Conservation (phyloP, 1,140 invertebrate species). For the Hestina assimilis region DNA sequence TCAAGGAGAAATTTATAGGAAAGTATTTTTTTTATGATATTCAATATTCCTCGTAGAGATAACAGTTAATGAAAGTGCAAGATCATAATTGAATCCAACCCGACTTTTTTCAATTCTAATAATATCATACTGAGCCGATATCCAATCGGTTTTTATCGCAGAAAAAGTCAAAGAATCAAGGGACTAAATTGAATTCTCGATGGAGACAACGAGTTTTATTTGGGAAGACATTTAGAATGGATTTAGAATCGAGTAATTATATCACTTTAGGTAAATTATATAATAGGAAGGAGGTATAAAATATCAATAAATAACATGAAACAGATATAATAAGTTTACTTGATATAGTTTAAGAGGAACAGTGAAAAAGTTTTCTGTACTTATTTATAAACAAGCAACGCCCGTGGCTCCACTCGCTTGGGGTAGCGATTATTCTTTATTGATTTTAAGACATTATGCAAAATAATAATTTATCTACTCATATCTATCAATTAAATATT, state of each 20-base stretch:
- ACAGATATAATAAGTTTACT: too few relatives aligned
- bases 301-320: too few relatives aligned
- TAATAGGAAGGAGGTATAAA: background rate
- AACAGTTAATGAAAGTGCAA: conserved; percentile 21
- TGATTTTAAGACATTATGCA: too few relatives aligned
- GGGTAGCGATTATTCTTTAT: too few relatives aligned
- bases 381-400: too few relatives aligned
- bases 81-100: conserved; percentile 24
- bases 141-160: conserved; percentile 29
- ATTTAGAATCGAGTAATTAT: conserved; percentile 20
- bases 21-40: background rate
- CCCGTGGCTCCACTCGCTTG: too few relatives aligned
- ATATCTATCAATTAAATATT: too few relatives aligned
- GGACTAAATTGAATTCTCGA: conserved; percentile 32
- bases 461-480: too few relatives aligned
- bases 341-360: too few relatives aligned
- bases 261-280: background rate
- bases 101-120: conserved; percentile 27
- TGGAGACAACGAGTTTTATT: conserved; percentile 26
- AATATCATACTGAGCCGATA: conserved; percentile 32
- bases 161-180: conserved; percentile 32
- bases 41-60: conserved; percentile 7
- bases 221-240: conserved; percentile 14
- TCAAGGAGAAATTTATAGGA: too few relatives aligned
- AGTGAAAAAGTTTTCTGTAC: too few relatives aligned